Conservation (phyloP, 2,797 vertebrate species). For the Onychomys leucogaster region DNA sequence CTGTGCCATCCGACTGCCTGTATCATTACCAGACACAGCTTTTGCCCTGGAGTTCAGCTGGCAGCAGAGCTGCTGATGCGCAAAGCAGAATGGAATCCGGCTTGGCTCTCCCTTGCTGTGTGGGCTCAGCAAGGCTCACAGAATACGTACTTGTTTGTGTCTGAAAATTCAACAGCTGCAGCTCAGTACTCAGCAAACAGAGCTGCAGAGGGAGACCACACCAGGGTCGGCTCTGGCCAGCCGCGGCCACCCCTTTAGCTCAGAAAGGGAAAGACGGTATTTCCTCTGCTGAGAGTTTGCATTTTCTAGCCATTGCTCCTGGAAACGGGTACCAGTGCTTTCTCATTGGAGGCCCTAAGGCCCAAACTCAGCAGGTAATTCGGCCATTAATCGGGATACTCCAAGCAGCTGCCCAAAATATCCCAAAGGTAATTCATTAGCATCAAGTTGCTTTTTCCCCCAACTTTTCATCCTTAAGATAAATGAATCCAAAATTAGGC, state of each 20-base stretch:
- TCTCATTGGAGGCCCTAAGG: not conserved
- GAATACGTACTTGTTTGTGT: slow-evolving; percentile 83
- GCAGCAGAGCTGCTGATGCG: slow-evolving; percentile 72
- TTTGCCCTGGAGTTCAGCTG: slow-evolving; percentile 73
- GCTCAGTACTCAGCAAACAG: slow-evolving; percentile 71
- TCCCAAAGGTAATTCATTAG: slow-evolving; percentile 21
- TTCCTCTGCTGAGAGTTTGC: not conserved
- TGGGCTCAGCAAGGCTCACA: slow-evolving; percentile 79
- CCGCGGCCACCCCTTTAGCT: slow-evolving; percentile 25
- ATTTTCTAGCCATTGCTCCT: not conserved
- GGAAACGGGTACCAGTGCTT: not conserved
- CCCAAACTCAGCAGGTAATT: not conserved
- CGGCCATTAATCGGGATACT: not conserved
- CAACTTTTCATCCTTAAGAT: not conserved
- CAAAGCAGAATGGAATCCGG: slow-evolving; percentile 82
- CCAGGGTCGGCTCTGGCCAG: not conserved
- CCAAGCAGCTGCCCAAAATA: not conserved
- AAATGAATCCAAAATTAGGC: not conserved
- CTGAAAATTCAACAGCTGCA: slow-evolving; percentile 83
- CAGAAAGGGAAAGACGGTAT: not conserved
- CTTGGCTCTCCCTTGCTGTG: slow-evolving; percentile 77
- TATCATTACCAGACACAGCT: slow-evolving; percentile 59
- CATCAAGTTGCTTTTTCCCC: not conserved
- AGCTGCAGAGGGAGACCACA: slow-evolving; percentile 54
- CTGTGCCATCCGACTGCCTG: slow-evolving; percentile 49